These are phyloP conservation scores for Papilio xuthus DNA, from an alignment of 1,140 invertebrate genomes.

Conservation along the genomic window DNA sequence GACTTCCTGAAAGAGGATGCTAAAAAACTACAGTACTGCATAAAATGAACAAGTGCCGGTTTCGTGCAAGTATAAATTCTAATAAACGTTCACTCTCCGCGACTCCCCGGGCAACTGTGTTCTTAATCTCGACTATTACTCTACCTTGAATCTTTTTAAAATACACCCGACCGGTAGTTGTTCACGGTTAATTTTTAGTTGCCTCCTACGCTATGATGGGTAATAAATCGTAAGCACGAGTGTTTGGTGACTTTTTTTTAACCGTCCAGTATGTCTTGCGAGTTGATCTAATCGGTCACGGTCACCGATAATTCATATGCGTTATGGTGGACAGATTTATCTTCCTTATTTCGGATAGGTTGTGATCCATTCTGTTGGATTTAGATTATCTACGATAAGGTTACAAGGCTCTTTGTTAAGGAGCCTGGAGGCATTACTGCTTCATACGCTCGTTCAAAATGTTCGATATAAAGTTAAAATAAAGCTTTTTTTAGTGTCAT, in stretches of 20 bases:
- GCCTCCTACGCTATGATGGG: constrained; percentile 64
- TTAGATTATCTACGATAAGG: constrained; percentile 54
- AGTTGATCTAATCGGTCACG: constrained; percentile 62
- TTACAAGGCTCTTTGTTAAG: constrained; percentile 47
- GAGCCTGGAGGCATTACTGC: constrained; percentile 45
- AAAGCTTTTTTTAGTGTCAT: constrained; percentile 39
- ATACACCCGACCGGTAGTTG: constrained; percentile 66
- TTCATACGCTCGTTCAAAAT: constrained; percentile 45
- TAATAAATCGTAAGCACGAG: constrained; percentile 62
- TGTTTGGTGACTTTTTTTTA: constrained; percentile 47
- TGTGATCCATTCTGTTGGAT: constrained; percentile 57
- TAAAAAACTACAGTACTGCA: constrained; percentile 65
- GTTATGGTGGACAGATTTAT: constrained; percentile 64
- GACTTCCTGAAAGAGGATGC: constrained; percentile 44
- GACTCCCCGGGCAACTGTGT: constrained; percentile 70
- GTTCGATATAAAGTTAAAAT: constrained; percentile 45
- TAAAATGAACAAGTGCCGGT: constrained; percentile 56
- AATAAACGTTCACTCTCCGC: constrained; percentile 66
- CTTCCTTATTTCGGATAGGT: constrained; percentile 54
- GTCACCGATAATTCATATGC: constrained; percentile 63
- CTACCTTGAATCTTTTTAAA: constrained; percentile 66
- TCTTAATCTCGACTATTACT: constrained; percentile 75
- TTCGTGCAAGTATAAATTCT: constrained; percentile 65
- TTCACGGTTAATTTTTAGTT: constrained; percentile 73
- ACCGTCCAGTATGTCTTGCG: constrained; percentile 63